Percentiles rank a stretch among this genome's conserved stretches.
Evolutionary conservation across 2,888 invertebrate genomes (phyloP).

Genomic region (Drosophila subquinaria): DNA sequence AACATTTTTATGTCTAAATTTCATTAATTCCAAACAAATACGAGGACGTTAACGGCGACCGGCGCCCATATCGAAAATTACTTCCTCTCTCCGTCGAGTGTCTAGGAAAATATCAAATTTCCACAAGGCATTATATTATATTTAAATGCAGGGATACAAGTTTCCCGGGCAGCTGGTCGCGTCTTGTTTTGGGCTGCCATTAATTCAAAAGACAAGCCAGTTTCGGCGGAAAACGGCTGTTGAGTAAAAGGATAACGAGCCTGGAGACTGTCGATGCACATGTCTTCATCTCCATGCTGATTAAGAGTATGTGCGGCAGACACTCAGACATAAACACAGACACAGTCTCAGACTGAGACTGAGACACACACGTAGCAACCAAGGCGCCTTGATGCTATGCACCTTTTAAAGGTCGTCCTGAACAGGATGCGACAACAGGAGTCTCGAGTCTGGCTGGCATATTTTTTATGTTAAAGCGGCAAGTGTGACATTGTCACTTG

Average conservation of each 20-base stretch:
- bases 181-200: slow-evolving; percentile 47
- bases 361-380: slow-evolving; percentile 17
- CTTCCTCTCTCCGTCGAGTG: slow-evolving; percentile 59
- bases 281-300: slow-evolving; percentile 75
- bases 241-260: slow-evolving; percentile 75
- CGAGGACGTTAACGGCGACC: slow-evolving; percentile 25
- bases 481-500: slow-evolving; percentile 76
- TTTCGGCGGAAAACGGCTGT: slow-evolving; percentile 59
- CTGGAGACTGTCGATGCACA: slow-evolving; percentile 59
- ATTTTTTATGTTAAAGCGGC: slow-evolving; percentile 53
- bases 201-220: slow-evolving; percentile 52
- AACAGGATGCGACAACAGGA: slow-evolving; percentile 35
- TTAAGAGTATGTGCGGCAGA: slow-evolving; percentile 45
- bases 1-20: slow-evolving; percentile 74
- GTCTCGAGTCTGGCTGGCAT: slow-evolving; percentile 18
- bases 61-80: slow-evolving; percentile 73
- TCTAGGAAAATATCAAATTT: slow-evolving; percentile 71
- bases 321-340: slow-evolving; percentile 4
- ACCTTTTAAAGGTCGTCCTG: slow-evolving; percentile 59
- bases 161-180: slow-evolving; percentile 52
- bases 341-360: neutral
- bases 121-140: slow-evolving; percentile 48
- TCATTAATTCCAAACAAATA: slow-evolving; percentile 78
- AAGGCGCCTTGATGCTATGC: slow-evolving; percentile 39
- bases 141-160: slow-evolving; percentile 61